These are phyloP conservation scores for Spinibarbus caldwelli DNA, from an alignment of 2,797 vertebrate genomes.

Conservation along the genomic window DNA sequence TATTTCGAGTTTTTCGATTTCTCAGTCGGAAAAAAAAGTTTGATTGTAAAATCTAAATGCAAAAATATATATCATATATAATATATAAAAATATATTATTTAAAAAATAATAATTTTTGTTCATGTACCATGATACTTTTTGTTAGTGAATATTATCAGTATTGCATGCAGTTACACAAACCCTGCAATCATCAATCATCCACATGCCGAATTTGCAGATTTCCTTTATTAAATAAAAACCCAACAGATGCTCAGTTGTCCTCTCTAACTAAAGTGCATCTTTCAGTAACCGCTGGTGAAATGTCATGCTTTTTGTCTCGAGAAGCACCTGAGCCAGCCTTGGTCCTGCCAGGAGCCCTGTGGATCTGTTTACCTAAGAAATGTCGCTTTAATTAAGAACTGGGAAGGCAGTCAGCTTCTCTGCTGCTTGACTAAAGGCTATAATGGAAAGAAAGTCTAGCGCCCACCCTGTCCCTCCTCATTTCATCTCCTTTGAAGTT, in stretches of 20 bases:
- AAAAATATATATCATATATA: not conserved
- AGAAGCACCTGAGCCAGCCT: conserved; percentile 64
- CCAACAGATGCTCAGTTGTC: not conserved
- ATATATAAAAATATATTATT: not conserved
- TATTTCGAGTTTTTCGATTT: not conserved
- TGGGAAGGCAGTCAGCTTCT: conserved; percentile 61
- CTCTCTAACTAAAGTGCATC: not conserved
- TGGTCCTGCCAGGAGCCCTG: conserved; percentile 64
- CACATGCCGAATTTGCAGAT: conserved; percentile 7
- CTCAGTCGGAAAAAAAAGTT: not conserved
- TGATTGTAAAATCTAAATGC: not conserved
- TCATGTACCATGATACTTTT: not conserved
- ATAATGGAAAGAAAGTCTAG: conserved; percentile 65
- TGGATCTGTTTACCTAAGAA: conserved; percentile 76
- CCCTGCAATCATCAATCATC: not conserved
- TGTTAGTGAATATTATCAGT: not conserved
- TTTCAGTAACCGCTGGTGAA: conserved; percentile 58
- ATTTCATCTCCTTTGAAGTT: conserved; percentile 53
- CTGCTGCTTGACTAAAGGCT: conserved; percentile 69
- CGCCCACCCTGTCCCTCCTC: conserved; percentile 24
- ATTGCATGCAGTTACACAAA: not conserved
- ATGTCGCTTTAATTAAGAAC: conserved; percentile 77
- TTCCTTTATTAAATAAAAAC: not conserved
- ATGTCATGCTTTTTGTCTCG: conserved; percentile 64
- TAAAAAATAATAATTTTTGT: too few relatives aligned